These are phyloP conservation scores for Eristalis pertinax DNA, from an alignment of 2,888 invertebrate species.

Conservation along the genomic window DNA sequence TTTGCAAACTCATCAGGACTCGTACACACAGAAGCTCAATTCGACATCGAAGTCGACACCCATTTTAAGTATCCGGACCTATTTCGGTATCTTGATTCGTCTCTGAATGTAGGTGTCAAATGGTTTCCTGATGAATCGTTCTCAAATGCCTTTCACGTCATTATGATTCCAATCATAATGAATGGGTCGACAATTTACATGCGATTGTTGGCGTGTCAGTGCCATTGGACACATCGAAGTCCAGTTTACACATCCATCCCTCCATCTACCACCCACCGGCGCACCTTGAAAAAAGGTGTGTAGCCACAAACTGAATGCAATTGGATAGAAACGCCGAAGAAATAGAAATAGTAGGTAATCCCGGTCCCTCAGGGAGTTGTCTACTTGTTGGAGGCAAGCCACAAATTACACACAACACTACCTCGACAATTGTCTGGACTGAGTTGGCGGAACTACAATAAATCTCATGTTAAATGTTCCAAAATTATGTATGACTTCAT, in stretches of 20 bases:
- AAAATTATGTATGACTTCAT: slow-evolving; percentile 72
- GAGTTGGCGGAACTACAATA: slow-evolving; percentile 66
- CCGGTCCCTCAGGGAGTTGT: background rate
- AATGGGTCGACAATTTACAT: slow-evolving; percentile 62
- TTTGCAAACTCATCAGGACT: slow-evolving; percentile 66
- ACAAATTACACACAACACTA: slow-evolving; percentile 66
- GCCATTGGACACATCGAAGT: slow-evolving; percentile 16
- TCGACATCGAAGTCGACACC: background rate
- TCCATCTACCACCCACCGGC: background rate
- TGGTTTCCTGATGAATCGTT: slow-evolving; percentile 47
- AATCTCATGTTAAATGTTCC: slow-evolving; percentile 73
- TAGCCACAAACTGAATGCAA: slow-evolving; percentile 28
- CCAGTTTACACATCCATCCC: background rate
- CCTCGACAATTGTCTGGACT: slow-evolving; percentile 61
- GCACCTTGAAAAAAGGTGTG: background rate
- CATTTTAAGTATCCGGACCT: slow-evolving; percentile 23
- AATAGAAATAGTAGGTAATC: slow-evolving; percentile 7
- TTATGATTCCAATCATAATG: slow-evolving; percentile 64
- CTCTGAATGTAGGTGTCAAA: slow-evolving; percentile 16
- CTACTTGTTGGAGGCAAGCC: slow-evolving; percentile 68
- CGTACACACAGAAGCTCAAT: background rate
- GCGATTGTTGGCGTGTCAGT: slow-evolving; percentile 64
- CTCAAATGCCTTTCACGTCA: slow-evolving; percentile 52
- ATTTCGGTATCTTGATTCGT: slow-evolving; percentile 32
- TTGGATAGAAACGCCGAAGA: slow-evolving; percentile 58